Percentiles rank a stretch among this genome's conserved stretches.
Evolutionary conservation across 2,797 vertebrate species (phyloP).

Genomic region (Coregonus suidteri): DNA sequence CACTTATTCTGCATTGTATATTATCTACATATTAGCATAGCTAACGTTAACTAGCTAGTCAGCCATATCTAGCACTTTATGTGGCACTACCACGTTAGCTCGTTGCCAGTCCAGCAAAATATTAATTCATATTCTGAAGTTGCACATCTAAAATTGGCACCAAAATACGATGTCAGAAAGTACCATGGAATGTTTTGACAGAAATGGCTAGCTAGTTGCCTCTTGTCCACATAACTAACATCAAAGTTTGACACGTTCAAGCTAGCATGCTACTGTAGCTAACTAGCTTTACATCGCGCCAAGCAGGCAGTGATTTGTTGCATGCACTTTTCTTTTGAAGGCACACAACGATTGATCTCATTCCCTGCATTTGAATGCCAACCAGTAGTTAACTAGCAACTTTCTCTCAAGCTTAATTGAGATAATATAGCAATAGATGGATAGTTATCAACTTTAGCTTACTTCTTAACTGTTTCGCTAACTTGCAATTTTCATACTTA

Average conservation of each 20-base stretch:
- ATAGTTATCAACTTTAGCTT: too few species aligned
- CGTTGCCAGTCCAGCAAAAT: neutral
- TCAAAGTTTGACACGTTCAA: too few species aligned
- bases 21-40: slow-evolving; percentile 19
- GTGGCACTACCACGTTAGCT: neutral
- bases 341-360: neutral
- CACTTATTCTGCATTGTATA: neutral
- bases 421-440: neutral
- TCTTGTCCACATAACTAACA: neutral
- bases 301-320: neutral
- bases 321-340: neutral
- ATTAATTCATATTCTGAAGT: neutral
- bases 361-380: neutral
- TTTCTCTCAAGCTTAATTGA: neutral
- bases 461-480: too few species aligned
- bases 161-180: neutral
- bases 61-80: slow-evolving; percentile 22
- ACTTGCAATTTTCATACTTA: too few species aligned
- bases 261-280: too few species aligned
- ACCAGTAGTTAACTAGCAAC: neutral
- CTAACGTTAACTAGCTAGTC: slow-evolving; percentile 25
- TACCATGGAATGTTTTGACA: neutral
- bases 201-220: neutral
- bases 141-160: neutral
- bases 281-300: neutral